phyloP scores from a whole-genome alignment of 2,113 vertebrate species.

The Mesoclemmys tuberculata region DNA sequence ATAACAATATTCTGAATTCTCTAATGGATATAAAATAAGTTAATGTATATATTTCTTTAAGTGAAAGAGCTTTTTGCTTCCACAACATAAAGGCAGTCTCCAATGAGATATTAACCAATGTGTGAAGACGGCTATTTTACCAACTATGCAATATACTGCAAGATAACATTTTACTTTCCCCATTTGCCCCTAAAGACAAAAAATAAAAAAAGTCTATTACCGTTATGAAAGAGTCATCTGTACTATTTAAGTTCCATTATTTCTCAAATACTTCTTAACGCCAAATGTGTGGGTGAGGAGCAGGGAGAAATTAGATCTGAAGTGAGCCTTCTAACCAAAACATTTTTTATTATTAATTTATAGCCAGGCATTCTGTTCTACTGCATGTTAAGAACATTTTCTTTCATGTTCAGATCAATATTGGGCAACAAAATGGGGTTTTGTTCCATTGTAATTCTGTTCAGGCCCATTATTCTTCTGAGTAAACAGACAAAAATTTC shows the following conservation, averaged over 20 bases:
- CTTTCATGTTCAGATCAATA: background rate
- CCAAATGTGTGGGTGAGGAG: background rate
- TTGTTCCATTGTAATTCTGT: background rate
- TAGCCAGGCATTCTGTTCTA: background rate
- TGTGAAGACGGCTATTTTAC: background rate
- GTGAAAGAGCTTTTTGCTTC: background rate
- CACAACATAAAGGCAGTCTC: background rate
- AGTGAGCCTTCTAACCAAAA: background rate
- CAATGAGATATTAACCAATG: fast-evolving
- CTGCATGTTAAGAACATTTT: background rate
- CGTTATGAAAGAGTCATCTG: background rate
- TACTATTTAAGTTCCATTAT: background rate
- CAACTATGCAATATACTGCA: background rate
- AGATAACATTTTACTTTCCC: background rate
- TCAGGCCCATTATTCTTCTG: background rate
- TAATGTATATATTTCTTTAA: background rate
- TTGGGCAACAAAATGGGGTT: background rate
- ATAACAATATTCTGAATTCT: background rate
- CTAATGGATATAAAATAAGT: background rate
- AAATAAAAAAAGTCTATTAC: background rate
- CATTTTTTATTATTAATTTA: background rate
- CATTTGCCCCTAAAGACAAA: background rate
- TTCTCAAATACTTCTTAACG: background rate
- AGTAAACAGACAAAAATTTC: background rate
- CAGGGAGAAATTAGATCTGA: background rate